Conservation (phyloP, 2,888 invertebrate genomes). For the Papilio demoleus region DNA sequence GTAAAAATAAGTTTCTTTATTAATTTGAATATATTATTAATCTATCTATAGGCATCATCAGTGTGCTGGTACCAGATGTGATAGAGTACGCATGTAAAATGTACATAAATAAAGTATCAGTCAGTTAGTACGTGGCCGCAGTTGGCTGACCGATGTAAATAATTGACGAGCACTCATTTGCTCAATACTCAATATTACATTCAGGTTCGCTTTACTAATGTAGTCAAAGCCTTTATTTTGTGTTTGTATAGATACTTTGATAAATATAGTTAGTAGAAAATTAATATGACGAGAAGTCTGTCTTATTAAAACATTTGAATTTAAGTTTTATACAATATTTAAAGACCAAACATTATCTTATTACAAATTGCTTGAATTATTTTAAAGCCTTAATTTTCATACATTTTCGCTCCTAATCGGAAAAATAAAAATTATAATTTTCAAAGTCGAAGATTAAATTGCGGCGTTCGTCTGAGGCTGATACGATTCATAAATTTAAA, state of each 20-base stretch:
- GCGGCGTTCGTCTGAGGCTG: constrained; percentile 3
- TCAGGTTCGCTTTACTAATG: constrained; percentile 29
- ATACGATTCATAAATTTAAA: constrained; percentile 32
- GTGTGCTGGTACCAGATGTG: not conserved
- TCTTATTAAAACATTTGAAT: no score
- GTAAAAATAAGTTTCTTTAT: not conserved
- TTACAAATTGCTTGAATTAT: constrained; percentile 40
- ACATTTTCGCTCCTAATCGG: not conserved
- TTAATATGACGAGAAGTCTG: no score
- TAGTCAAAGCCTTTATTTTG: constrained; percentile 3
- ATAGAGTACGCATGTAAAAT: constrained; percentile 10
- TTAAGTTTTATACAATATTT: no score
- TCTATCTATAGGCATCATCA: no score
- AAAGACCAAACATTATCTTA: no score
- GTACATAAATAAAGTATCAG: constrained; percentile 30
- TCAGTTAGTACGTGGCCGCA: constrained; percentile 44
- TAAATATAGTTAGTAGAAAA: not conserved
- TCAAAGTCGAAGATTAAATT: constrained; percentile 15
- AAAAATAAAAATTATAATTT: constrained; percentile 15
- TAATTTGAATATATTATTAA: no score
- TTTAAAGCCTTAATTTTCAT: not conserved
- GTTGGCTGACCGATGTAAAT: constrained; percentile 48
- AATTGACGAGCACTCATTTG: constrained; percentile 47
- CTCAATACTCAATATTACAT: constrained; percentile 40
- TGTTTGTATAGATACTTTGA: no score